Percentiles rank a stretch among this genome's conserved stretches.
These are phyloP conservation scores for Ornithoptera alexandrae DNA, from an alignment of 2,888 invertebrate species.

Conservation along the genomic window DNA sequence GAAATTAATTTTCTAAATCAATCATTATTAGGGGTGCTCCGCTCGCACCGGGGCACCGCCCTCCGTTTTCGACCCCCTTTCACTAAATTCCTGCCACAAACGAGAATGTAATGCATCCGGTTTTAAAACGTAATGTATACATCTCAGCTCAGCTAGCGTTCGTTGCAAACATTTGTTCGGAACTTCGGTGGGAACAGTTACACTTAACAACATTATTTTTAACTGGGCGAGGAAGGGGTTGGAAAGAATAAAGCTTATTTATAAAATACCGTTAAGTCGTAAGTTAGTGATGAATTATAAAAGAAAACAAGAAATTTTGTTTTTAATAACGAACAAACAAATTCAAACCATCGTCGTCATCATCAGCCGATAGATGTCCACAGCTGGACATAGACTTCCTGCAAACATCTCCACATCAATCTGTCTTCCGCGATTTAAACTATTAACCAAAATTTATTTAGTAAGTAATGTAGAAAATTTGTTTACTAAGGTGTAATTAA, in stretches of 20 bases:
- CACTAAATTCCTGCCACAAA: constrained; percentile 2
- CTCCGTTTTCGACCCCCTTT: constrained; percentile 12
- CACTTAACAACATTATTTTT: not conserved
- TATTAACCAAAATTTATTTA: too few relatives aligned
- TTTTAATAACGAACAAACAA: too few relatives aligned
- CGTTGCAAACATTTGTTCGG: not conserved
- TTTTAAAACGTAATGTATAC: not conserved
- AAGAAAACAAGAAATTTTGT: too few relatives aligned
- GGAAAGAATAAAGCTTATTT: not conserved
- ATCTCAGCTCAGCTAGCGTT: not conserved
- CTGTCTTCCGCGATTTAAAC: too few relatives aligned
- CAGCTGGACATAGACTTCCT: too few relatives aligned
- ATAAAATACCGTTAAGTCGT: not conserved
- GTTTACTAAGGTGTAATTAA: too few relatives aligned
- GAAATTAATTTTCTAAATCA: constrained; percentile 30
- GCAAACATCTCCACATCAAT: too few relatives aligned
- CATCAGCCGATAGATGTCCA: too few relatives aligned
- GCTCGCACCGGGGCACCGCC: constrained; percentile 19
- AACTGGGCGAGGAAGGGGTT: not conserved
- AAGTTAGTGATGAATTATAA: too few relatives aligned
- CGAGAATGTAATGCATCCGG: not conserved
- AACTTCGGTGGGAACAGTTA: not conserved
- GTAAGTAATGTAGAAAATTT: too few relatives aligned
- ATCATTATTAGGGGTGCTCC: constrained; percentile 29
- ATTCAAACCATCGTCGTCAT: too few relatives aligned